These are phyloP conservation scores for Tenualosa ilisha DNA, from an alignment of 2,797 vertebrate species.

Conservation along the genomic window DNA sequence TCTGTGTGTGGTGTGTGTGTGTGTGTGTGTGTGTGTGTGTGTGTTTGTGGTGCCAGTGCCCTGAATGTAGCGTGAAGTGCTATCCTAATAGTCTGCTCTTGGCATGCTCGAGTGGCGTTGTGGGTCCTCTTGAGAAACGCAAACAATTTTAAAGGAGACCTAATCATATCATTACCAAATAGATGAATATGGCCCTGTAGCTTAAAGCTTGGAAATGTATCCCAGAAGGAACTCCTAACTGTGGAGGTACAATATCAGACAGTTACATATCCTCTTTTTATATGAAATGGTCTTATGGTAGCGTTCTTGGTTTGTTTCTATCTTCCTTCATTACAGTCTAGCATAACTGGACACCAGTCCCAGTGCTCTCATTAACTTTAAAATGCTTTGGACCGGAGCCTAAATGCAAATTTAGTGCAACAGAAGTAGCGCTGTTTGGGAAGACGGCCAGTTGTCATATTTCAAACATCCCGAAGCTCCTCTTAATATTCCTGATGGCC, in stretches of 20 bases:
- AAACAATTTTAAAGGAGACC: slow-evolving; percentile 23
- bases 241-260: background rate
- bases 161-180: slow-evolving; percentile 19
- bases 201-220: background rate
- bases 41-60: background rate
- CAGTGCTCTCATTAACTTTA: background rate
- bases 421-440: background rate
- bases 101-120: slow-evolving; percentile 13
- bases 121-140: slow-evolving; percentile 20
- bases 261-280: background rate
- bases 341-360: background rate
- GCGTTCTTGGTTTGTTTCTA: background rate
- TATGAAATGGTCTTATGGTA: background rate
- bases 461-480: slow-evolving; percentile 7
- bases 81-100: slow-evolving; percentile 38
- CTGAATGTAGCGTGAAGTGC: slow-evolving; percentile 23
- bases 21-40: background rate
- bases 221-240: background rate
- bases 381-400: background rate
- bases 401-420: background rate
- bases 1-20: background rate
- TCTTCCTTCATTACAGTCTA: background rate
- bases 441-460: slow-evolving; percentile 10
- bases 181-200: slow-evolving; percentile 5
- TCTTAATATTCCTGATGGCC: slow-evolving; percentile 13